Evolutionary conservation across 2,113 vertebrate genomes (phyloP), one percentile per base, ranked within the genome.

Genomic region (Panthera leo): DNA sequence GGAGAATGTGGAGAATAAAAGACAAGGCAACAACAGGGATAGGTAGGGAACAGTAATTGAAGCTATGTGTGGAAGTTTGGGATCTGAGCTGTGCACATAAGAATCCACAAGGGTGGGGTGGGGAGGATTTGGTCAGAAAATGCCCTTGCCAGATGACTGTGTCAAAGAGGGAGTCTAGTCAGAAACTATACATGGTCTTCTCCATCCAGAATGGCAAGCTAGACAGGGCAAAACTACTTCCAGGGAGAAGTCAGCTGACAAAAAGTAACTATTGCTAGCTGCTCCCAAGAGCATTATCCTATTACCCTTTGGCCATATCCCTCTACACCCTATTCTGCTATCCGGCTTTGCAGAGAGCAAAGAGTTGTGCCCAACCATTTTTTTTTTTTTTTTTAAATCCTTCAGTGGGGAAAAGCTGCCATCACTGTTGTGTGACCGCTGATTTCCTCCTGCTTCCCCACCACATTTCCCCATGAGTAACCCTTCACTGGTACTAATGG

Each of bases 141-240:
- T 51, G 36, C 39, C n/a, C 42, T 88, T 82, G 34, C 70, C 53
- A 88, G 42, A 93, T 21, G 31, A 76, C 29, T 53, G 7, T 53
- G 42, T 67, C 42, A 76, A 76, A 55, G 39, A 80, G 15, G 25
- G 8, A 85, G 13, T 39, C 58, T 45, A 13, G 39, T 67, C 68
- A 94, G 85, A 90, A 93, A 89, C 48, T 29, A 84, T 0, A 68
- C 82, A 48, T 75, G 34, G 42, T 42, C 76, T 21, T 89, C 93
- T 85, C 86, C 68, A 82, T 91, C 65, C 25, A 96, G 58, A 78
- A 92, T 91, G 89, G 55, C 16, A 79, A 94, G 79, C 76, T 55
- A 36, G 14, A 71, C 75, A 65, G 79, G 71, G 58, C 58, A 53
- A 85, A 84, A 63, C 5, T 61, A 23, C 13, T 55, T 92, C 55